Conservation (phyloP, 2,797 vertebrate genomes). For the Poeciliopsis gracilis region DNA sequence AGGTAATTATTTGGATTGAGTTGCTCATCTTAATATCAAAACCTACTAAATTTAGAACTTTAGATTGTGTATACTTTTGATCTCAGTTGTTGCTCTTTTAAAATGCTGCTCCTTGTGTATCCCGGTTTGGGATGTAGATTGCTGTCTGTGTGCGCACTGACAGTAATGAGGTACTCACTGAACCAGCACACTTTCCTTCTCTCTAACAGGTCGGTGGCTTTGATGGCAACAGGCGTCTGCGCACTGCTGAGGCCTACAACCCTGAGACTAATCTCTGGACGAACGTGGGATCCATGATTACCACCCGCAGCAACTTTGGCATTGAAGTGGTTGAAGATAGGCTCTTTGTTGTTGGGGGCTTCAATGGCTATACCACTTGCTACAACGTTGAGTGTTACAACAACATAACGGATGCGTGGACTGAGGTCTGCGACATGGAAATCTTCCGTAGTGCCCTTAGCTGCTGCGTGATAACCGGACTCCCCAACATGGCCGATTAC, state of each 20-base stretch:
- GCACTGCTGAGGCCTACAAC: conserved; percentile 82
- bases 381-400: conserved; percentile 79
- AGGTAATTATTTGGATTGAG: not conserved
- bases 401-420: conserved; percentile 67
- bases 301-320: conserved; percentile 88
- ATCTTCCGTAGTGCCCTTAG: conserved; percentile 83
- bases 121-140: not conserved
- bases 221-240: conserved; percentile 75
- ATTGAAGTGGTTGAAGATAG: conserved; percentile 79
- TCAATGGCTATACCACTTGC: conserved; percentile 21
- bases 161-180: not conserved
- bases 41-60: not conserved
- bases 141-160: no score
- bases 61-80: not conserved
- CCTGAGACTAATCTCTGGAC: conserved; percentile 78
- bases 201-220: conserved; percentile 85
- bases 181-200: not conserved
- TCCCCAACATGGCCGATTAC: conserved; percentile 17
- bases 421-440: conserved; percentile 75
- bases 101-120: not conserved
- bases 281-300: conserved; percentile 77
- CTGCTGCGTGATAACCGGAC: conserved; percentile 73
- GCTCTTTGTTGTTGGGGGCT: conserved; percentile 66
- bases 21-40: not conserved
- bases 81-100: not conserved